phyloP scores from a whole-genome alignment of 2,797 vertebrate genomes.

The Brachyalestes nurse region DNA sequence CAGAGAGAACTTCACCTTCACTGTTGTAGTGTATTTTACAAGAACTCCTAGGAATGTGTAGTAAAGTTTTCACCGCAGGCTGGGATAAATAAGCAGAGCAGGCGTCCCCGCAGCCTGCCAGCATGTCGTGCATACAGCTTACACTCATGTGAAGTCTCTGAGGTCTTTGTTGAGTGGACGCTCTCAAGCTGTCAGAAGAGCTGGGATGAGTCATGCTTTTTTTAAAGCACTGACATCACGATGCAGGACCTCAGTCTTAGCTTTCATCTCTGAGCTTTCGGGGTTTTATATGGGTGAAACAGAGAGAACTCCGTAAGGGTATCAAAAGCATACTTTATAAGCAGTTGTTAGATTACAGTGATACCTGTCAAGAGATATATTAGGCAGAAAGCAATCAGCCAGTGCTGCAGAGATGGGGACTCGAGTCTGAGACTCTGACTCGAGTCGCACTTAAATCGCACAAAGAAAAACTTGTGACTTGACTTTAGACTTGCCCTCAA shows the following conservation, averaged over 20 bases:
- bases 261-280: constrained; percentile 2
- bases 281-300: not conserved
- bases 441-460: no score
- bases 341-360: no score
- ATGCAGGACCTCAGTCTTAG: constrained; percentile 19
- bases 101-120: constrained; percentile 68
- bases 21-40: not conserved
- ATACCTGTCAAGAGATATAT: no score
- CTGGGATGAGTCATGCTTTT: constrained; percentile 50
- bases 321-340: not conserved
- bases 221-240: constrained; percentile 54
- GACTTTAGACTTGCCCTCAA: no score
- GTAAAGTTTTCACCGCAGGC: constrained; percentile 12
- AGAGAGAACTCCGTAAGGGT: not conserved
- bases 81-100: constrained; percentile 75
- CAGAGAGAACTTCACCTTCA: not conserved
- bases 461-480: no score
- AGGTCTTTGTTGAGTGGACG: constrained; percentile 62
- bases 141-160: constrained; percentile 66
- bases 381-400: no score
- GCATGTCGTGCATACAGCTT: constrained; percentile 63
- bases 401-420: no score
- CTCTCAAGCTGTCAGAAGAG: constrained; percentile 66
- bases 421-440: no score
- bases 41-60: constrained; percentile 2